phyloP scores from a whole-genome alignment of 2,797 vertebrate genomes.

The Orestias chungarensis region DNA sequence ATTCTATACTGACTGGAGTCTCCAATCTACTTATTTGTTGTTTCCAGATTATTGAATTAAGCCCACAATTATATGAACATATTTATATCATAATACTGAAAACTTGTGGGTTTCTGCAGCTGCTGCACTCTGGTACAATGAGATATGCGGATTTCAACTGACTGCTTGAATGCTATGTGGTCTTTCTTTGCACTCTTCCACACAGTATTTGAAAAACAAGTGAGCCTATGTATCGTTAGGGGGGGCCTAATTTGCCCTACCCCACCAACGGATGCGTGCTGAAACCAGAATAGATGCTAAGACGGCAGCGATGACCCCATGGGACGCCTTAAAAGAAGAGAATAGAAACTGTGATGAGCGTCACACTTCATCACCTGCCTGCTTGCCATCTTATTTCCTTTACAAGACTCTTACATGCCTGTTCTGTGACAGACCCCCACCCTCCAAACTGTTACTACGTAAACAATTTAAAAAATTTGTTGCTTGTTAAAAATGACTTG shows the following conservation, averaged over 20 bases:
- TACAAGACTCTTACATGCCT: slow-evolving; percentile 4
- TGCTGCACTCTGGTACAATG: neutral
- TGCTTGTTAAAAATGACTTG: neutral
- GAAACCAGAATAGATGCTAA: slow-evolving; percentile 55
- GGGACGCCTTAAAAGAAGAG: slow-evolving; percentile 60
- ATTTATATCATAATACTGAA: neutral
- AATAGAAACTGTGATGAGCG: slow-evolving; percentile 67
- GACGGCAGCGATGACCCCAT: slow-evolving; percentile 43
- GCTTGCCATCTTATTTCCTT: slow-evolving; percentile 37
- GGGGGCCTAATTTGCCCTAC: slow-evolving; percentile 13
- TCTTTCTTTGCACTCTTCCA: no score
- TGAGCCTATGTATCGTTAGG: slow-evolving; percentile 35
- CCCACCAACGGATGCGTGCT: slow-evolving; percentile 57
- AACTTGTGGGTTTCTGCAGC: neutral
- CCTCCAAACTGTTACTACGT: neutral
- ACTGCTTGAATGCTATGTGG: neutral
- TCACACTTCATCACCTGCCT: slow-evolving; percentile 60
- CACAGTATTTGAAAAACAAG: neutral
- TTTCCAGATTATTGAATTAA: neutral
- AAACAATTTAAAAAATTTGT: neutral
- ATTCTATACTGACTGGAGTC: neutral
- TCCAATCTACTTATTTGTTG: neutral
- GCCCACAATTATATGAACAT: neutral
- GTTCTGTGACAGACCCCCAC: neutral
- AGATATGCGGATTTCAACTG: neutral